Percentiles rank a stretch among this genome's conserved stretches.
These are phyloP conservation scores for Gari tellinella DNA, from an alignment of 2,888 invertebrate genomes.

Conservation along the genomic window DNA sequence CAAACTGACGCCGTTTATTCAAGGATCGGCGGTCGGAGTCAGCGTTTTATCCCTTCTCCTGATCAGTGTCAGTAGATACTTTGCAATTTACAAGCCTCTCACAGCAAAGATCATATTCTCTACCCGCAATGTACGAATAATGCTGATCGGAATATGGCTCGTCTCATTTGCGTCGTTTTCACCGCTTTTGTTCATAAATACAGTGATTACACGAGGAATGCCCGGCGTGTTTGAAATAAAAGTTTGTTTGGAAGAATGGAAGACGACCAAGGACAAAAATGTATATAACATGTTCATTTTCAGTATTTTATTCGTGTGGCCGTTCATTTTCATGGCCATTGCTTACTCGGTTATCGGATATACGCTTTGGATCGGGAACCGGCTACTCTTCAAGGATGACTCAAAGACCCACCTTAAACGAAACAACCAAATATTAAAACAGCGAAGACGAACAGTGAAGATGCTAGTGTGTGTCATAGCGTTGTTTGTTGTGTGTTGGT, in stretches of 20 bases:
- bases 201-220: constrained; percentile 55
- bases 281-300: constrained; percentile 72
- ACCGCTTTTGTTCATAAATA: constrained; percentile 72
- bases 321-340: constrained; percentile 69
- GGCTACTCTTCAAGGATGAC: constrained; percentile 38
- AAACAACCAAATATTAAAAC: constrained; percentile 63
- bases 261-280: constrained; percentile 53
- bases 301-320: constrained; percentile 65
- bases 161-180: constrained; percentile 65
- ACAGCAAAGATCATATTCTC: constrained; percentile 71
- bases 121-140: constrained; percentile 62
- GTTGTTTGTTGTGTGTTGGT: constrained; percentile 74
- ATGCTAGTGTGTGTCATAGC: constrained; percentile 72
- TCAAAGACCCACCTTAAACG: constrained; percentile 35
- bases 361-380: constrained; percentile 70
- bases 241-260: constrained; percentile 73
- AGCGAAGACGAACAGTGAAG: constrained; percentile 72
- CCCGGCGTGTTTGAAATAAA: constrained; percentile 62
- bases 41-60: constrained; percentile 73
- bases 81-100: constrained; percentile 71
- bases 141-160: constrained; percentile 70
- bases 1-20: constrained; percentile 71
- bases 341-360: constrained; percentile 70
- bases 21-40: constrained; percentile 73
- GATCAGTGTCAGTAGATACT: constrained; percentile 74